phyloP scores from a whole-genome alignment of 2,113 vertebrate species.

The Lamprotornis superbus region DNA sequence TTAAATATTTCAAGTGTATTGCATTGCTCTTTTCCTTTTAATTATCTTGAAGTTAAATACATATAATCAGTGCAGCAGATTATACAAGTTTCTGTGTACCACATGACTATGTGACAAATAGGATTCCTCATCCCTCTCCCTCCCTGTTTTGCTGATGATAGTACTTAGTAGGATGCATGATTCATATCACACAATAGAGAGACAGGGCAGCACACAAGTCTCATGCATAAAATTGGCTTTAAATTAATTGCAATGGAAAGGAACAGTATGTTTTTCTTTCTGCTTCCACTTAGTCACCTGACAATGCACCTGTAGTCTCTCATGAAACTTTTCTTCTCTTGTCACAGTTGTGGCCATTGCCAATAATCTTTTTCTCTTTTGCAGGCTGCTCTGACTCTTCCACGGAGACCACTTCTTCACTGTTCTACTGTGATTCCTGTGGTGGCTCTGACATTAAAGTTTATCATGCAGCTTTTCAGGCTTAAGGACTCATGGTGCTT shows the following conservation, averaged over 20 bases:
- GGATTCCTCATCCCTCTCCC: not conserved
- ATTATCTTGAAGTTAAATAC: not conserved
- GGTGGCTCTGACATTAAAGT: slow-evolving; percentile 83
- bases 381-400: slow-evolving; percentile 88
- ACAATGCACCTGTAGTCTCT: not conserved
- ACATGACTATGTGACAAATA: not conserved
- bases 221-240: not conserved
- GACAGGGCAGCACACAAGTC: not conserved
- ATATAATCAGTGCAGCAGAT: not conserved
- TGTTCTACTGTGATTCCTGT: slow-evolving; percentile 90
- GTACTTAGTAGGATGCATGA: not conserved
- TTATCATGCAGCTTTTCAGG: slow-evolving; percentile 85
- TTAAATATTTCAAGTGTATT: not conserved
- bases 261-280: not conserved
- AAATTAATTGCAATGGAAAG: not conserved
- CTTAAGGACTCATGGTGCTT: slow-evolving; percentile 94
- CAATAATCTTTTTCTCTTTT: not conserved
- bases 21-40: not conserved
- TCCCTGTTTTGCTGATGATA: not conserved
- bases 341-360: not conserved
- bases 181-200: not conserved
- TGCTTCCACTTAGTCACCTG: not conserved
- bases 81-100: not conserved
- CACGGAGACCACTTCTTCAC: slow-evolving; percentile 89
- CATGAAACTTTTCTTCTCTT: not conserved